Conservation (phyloP, 1,140 invertebrate species). For the Drosophila bocki region DNA sequence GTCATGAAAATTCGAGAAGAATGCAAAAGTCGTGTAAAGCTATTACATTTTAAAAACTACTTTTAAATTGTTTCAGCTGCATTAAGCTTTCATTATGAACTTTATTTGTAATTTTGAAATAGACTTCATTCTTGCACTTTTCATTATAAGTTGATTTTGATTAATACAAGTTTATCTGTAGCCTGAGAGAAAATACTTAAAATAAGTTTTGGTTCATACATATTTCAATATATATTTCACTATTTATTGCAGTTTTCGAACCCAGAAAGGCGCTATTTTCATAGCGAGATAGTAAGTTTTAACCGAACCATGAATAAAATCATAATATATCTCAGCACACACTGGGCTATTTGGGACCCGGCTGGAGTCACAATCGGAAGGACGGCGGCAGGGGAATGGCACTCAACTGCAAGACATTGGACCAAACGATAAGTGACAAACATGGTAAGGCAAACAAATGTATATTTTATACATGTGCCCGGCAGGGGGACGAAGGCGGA, state of each 20-base stretch:
- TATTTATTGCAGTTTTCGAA: background rate
- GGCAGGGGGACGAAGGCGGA: background rate
- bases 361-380: constrained; percentile 31
- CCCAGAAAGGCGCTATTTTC: constrained; percentile 12
- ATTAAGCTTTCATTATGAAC: background rate
- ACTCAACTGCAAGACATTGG: constrained; percentile 63
- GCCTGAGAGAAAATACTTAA: background rate
- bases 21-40: constrained; percentile 14
- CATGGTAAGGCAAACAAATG: constrained; percentile 78
- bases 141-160: background rate
- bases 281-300: constrained; percentile 52
- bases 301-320: constrained; percentile 72
- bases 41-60: background rate
- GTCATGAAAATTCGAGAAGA: background rate
- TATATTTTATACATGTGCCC: constrained; percentile 70
- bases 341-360: constrained; percentile 33
- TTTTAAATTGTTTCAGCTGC: background rate
- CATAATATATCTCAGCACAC: constrained; percentile 65
- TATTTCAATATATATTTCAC: background rate
- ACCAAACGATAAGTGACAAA: constrained; percentile 79
- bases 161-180: background rate
- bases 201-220: background rate
- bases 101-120: too few species aligned
- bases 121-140: background rate
- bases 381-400: constrained; percentile 31